Evolutionary conservation across 2,888 invertebrate species (phyloP), one percentile per base, ranked within the genome.

Genomic region (Plemyria rubiginata): DNA sequence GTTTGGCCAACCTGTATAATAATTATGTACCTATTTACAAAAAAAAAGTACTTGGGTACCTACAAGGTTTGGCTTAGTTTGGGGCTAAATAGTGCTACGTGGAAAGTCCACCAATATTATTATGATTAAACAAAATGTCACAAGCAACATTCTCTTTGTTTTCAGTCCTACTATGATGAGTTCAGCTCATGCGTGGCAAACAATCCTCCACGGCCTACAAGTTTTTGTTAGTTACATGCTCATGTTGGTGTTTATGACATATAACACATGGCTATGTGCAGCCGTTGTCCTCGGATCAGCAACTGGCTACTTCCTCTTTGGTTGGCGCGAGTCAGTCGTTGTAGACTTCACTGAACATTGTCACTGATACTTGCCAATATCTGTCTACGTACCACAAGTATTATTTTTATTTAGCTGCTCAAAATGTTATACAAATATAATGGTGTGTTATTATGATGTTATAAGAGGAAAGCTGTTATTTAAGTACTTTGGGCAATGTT

Each of bases 231-330:
- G 98, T 73, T 98, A 99, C 89, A 96, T 98, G 88, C 94, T 99
- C 54, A 99, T 99, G 99, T 92, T 99, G 85, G 97, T 98, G 74
- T 98, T 99, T 85, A 99, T 99, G 99, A 98, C 98, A 0, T 99
- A 98, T 94, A 99, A 99, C 83, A 95, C 96, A 15, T 99, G 98
- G 97, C 94, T 99, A 63, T 98, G 98, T 85, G 84, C 97, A 52
- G 97, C 98, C 0, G 97, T 98, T 0, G 96, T 98, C 0, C 81
- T 97, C 9, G 99, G 99, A 46, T 97, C 98, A 1, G 98, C 97
- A 0, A 94, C 96, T 11, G 99, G 99, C 22, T 99, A 98, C 90
- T 99, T 99, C 89, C 93, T 98, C 46, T 99, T 99, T 82, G 98
- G 98, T 60, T 98, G 98, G 98, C 97, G 97, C 80, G 98, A 98